Evolutionary conservation across 2,888 invertebrate genomes (phyloP), one percentile per base, ranked within the genome.

Genomic region (Pseudococcus longispinus): DNA sequence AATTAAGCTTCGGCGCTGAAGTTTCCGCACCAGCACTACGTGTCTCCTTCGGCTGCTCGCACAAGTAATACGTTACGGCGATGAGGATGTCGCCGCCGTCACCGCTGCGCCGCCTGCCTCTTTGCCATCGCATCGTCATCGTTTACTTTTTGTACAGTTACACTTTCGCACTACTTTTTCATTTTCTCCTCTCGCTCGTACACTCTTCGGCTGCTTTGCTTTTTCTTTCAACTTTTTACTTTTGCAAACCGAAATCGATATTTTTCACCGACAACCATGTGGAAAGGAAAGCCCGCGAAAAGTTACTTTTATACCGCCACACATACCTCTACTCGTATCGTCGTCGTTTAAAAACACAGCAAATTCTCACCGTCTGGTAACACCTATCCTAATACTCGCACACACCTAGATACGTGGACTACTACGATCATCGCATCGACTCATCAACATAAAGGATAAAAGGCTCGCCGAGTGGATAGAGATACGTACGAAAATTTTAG

Each of bases 1-100:
- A 70, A 70, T 70, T 70, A 70, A 70, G 70, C 70, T 32, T 20
- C 70, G 70, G 70, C 70, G 70, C 29, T 70, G 70, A 70, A 70
- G 70, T 70, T 70, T 70, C 70, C 70, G 70, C 70, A 29, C 60
- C 23, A 60, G 37, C 37, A 37, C 37, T 37, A 60, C 70, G 18
- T 29, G 70, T 18, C 70, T 29, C 29, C 60, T 37, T 65, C 65
- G 23, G 32, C 29, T 11, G 23, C 37, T 37, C 37, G 60, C 15
- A 60, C 15, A 23, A 37, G 37, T 37, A 37, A 37, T 37, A 37
- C 37, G 37, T 37, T 37, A 23, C 60, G 60, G 13, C 60, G 60
- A 51, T 15, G 51, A 51, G 15, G 4, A 51, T n/a, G 51, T 51
- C 51, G 60, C 23, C 60, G 60, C 60, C 9, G 60, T 23, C 60